phyloP scores from a whole-genome alignment of 2,113 vertebrate genomes.

The Crotalus horridus region DNA sequence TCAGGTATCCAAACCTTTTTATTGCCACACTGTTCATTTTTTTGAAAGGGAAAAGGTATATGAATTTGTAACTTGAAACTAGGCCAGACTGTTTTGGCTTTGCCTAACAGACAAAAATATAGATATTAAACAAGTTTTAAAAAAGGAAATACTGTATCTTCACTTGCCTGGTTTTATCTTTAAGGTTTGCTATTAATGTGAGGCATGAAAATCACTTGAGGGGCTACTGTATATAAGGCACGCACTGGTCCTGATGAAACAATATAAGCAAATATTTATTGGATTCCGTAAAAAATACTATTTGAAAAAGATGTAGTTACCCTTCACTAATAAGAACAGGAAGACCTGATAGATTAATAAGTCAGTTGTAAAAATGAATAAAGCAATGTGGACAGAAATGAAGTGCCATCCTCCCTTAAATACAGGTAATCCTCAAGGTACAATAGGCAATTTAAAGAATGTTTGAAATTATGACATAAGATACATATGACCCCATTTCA shows the following conservation, averaged over 20 bases:
- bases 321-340: neutral
- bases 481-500: too few relatives aligned
- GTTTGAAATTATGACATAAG: too few relatives aligned
- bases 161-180: conserved; percentile 50
- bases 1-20: conserved; percentile 60
- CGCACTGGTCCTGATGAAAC: neutral
- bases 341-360: too few relatives aligned
- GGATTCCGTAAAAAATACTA: neutral
- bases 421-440: too few relatives aligned
- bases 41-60: conserved; percentile 63
- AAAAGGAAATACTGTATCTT: conserved; percentile 56
- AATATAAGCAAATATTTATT: neutral
- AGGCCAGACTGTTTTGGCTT: conserved; percentile 69
- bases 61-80: conserved; percentile 75
- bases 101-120: conserved; percentile 65
- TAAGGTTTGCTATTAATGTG: neutral
- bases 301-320: neutral
- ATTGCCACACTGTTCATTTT: conserved; percentile 71
- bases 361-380: too few relatives aligned
- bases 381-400: too few relatives aligned
- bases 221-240: too few relatives aligned
- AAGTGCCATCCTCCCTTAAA: too few relatives aligned
- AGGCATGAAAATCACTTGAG: neutral
- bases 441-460: too few relatives aligned
- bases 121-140: conserved; percentile 78